phyloP scores from a whole-genome alignment of 2,797 vertebrate species.

The Intellagama lesueurii region DNA sequence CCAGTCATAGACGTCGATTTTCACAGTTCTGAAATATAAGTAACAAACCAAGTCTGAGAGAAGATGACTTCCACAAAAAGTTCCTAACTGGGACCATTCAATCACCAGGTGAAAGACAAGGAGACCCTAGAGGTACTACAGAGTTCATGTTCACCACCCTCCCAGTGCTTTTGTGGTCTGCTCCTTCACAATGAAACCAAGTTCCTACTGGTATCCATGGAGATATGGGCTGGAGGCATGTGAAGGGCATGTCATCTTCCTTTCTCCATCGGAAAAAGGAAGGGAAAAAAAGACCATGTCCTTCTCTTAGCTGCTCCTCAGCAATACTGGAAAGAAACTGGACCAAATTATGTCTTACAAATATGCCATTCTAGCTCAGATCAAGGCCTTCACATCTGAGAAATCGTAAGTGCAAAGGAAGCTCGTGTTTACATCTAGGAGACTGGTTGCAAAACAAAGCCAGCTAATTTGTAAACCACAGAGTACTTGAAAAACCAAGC shows the following conservation, averaged over 20 bases:
- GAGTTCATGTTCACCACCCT: neutral
- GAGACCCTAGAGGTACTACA: neutral
- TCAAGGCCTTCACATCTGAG: no score
- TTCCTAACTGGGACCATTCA: neutral
- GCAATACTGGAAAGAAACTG: neutral
- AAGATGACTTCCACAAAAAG: neutral
- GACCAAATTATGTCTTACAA: no score
- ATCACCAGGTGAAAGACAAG: neutral
- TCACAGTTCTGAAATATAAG: slow-evolving; percentile 89
- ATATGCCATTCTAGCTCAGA: no score
- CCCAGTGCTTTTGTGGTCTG: neutral
- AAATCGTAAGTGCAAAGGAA: no score
- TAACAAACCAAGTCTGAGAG: neutral
- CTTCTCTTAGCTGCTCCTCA: neutral
- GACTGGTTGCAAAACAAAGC: no score
- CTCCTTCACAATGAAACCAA: neutral
- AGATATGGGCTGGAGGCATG: neutral
- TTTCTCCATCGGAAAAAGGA: neutral
- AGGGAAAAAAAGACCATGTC: no score
- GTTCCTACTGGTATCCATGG: neutral
- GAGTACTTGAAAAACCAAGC: no score
- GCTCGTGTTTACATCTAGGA: no score
- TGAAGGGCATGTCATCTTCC: neutral
- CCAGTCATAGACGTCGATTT: slow-evolving; percentile 97
- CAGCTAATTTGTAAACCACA: no score